Percentiles rank a stretch among this genome's conserved stretches.
These are phyloP conservation scores for Oscheius onirici DNA, from an alignment of 2,888 invertebrate genomes.

Conservation along the genomic window DNA sequence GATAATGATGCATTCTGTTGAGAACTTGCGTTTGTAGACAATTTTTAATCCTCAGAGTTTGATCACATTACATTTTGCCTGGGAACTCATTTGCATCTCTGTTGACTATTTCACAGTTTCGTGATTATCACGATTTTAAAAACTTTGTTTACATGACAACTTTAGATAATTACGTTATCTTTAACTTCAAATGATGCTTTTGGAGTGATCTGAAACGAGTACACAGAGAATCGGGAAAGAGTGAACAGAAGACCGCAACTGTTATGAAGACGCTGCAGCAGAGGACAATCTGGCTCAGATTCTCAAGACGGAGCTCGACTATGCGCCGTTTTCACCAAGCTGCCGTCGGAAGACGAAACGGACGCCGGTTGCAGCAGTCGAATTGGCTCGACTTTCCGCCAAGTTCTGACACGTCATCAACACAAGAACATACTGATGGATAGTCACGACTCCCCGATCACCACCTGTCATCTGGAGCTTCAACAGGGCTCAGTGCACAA, in stretches of 20 bases:
- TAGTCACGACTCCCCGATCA: slow-evolving; percentile 66
- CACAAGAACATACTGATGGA: slow-evolving; percentile 62
- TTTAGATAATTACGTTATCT: too few species aligned
- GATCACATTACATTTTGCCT: too few species aligned
- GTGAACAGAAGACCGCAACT: background rate
- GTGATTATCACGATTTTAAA: too few species aligned
- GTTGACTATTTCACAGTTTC: too few species aligned
- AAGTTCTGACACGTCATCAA: slow-evolving; percentile 47
- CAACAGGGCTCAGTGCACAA: slow-evolving; percentile 59
- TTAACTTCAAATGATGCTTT: too few species aligned
- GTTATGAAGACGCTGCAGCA: slow-evolving; percentile 17
- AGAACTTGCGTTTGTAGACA: too few species aligned
- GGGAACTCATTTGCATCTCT: too few species aligned
- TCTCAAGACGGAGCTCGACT: slow-evolving; percentile 49
- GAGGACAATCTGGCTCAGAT: slow-evolving; percentile 55
- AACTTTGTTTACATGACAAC: too few species aligned
- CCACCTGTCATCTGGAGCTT: slow-evolving; percentile 59
- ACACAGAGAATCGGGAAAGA: too few species aligned
- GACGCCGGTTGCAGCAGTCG: slow-evolving; percentile 52
- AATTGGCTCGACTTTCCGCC: slow-evolving; percentile 50
- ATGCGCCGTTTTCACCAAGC: slow-evolving; percentile 53
- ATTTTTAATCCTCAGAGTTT: too few species aligned
- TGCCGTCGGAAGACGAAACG: slow-evolving; percentile 48
- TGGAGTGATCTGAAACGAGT: too few species aligned
- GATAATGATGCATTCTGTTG: too few species aligned